Percentiles rank a stretch among this genome's conserved stretches.
Conservation (phyloP, 2,888 invertebrate species). For the Entomobrya proxima region DNA sequence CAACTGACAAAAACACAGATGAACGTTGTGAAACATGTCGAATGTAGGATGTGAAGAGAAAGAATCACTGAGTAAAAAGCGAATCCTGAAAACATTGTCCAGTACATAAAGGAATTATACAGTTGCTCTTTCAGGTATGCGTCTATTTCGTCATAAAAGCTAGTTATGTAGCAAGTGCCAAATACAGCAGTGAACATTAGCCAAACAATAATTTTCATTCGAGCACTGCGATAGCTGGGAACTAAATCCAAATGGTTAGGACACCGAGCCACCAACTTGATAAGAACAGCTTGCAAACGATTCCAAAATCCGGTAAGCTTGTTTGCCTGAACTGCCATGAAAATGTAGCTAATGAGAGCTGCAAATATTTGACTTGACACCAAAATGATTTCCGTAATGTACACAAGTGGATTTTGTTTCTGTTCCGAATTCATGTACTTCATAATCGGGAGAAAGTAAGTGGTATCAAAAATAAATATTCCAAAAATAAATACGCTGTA, state of each 20-base stretch:
- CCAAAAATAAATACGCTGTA: slow-evolving; percentile 31
- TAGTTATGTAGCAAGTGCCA: slow-evolving; percentile 48
- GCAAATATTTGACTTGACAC: slow-evolving; percentile 48
- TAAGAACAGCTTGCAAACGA: slow-evolving; percentile 9
- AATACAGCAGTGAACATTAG: slow-evolving; percentile 35
- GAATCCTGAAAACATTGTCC: slow-evolving; percentile 40
- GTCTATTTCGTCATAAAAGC: slow-evolving; percentile 38
- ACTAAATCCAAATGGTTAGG: slow-evolving; percentile 43
- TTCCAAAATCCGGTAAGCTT: slow-evolving; percentile 38
- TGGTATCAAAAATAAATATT: slow-evolving; percentile 35
- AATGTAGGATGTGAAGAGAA: slow-evolving; percentile 53
- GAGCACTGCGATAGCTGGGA: slow-evolving; percentile 34
- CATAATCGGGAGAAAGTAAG: slow-evolving; percentile 47
- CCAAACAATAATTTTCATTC: slow-evolving; percentile 45
- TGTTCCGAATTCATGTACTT: slow-evolving; percentile 27
- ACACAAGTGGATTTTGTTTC: neutral
- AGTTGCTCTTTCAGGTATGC: slow-evolving; percentile 9
- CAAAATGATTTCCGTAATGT: slow-evolving; percentile 46
- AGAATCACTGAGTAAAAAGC: slow-evolving; percentile 34
- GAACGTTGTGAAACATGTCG: slow-evolving; percentile 51
- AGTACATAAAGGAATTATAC: slow-evolving; percentile 21
- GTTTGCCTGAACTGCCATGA: neutral
- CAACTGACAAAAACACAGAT: slow-evolving; percentile 37
- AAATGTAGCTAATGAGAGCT: slow-evolving; percentile 29
- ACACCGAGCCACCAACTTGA: slow-evolving; percentile 46